Conservation (phyloP, 2,888 invertebrate species). For the Hypomecis atomaria region DNA sequence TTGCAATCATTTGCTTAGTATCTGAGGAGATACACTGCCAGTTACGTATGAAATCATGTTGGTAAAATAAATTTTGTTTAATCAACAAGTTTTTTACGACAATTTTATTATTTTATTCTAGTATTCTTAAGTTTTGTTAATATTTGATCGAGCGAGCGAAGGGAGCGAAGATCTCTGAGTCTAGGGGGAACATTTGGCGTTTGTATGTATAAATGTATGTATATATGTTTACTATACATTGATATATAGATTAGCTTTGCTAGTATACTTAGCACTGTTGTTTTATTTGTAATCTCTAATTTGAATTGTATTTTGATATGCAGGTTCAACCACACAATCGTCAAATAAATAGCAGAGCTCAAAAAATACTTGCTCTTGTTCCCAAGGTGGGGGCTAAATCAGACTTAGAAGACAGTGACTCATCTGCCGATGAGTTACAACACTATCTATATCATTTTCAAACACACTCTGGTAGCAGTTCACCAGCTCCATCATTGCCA, state of each 20-base stretch:
- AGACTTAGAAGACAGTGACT: not conserved
- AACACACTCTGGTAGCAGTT: too few relatives aligned
- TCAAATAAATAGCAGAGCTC: constrained; percentile 5
- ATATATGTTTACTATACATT: not conserved
- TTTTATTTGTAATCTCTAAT: not conserved
- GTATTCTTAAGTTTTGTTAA: constrained; percentile 7
- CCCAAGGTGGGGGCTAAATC: too few relatives aligned
- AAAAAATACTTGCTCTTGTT: not conserved
- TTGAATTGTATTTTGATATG: too few relatives aligned
- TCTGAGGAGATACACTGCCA: too few relatives aligned
- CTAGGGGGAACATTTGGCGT: not conserved
- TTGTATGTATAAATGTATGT: constrained; percentile 3
- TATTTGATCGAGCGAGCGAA: not conserved
- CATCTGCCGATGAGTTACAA: too few relatives aligned
- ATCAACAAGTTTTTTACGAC: not conserved
- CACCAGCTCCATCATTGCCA: too few relatives aligned
- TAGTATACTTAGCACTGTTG: constrained; percentile 1
- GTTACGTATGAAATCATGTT: too few relatives aligned
- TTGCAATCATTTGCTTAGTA: too few relatives aligned
- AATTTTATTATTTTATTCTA: constrained; percentile 1
- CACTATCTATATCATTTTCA: too few relatives aligned
- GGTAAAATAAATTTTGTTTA: too few relatives aligned
- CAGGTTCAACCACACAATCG: constrained; percentile 7
- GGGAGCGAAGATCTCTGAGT: too few relatives aligned
- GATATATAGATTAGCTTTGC: not conserved